Percentiles rank a stretch among this genome's conserved stretches.
Evolutionary conservation across 2,113 vertebrate genomes (phyloP).

Genomic region (Alces alces): DNA sequence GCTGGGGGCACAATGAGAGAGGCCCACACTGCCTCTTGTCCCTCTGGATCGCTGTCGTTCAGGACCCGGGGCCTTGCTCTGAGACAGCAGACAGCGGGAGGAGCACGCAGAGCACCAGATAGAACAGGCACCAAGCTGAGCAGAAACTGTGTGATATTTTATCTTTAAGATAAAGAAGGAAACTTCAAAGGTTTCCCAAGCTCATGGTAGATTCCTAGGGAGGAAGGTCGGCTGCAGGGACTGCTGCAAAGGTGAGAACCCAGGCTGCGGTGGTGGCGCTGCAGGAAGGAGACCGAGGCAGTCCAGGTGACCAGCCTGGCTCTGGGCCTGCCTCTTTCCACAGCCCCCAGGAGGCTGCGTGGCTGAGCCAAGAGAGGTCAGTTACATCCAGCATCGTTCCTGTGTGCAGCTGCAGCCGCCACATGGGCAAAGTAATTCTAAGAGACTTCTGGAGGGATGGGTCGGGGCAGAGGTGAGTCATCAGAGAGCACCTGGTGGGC

Average conservation of each 20-base stretch:
- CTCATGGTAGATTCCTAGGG: neutral
- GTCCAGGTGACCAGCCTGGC: neutral
- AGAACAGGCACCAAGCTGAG: neutral
- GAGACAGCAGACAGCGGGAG: neutral
- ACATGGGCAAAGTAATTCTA: neutral
- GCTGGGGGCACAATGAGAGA: neutral
- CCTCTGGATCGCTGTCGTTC: neutral
- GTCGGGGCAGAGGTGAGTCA: neutral
- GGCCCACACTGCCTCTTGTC: neutral
- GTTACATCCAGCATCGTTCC: constrained; percentile 24
- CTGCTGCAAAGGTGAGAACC: neutral
- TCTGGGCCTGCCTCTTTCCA: neutral
- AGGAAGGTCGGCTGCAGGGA: neutral
- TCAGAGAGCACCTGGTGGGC: neutral
- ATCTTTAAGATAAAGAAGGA: neutral
- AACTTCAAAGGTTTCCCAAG: neutral
- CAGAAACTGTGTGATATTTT: neutral
- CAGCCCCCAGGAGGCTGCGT: neutral
- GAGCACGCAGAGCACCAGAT: neutral
- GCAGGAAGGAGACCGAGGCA: neutral
- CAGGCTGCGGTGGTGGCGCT: neutral
- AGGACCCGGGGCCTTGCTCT: neutral
- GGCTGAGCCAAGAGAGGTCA: neutral
- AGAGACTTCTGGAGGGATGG: neutral
- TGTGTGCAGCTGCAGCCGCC: neutral